Base-by-base conservation (phyloP, 2,888 invertebrate genomes). In the Petrophora chlorosata region DNA sequence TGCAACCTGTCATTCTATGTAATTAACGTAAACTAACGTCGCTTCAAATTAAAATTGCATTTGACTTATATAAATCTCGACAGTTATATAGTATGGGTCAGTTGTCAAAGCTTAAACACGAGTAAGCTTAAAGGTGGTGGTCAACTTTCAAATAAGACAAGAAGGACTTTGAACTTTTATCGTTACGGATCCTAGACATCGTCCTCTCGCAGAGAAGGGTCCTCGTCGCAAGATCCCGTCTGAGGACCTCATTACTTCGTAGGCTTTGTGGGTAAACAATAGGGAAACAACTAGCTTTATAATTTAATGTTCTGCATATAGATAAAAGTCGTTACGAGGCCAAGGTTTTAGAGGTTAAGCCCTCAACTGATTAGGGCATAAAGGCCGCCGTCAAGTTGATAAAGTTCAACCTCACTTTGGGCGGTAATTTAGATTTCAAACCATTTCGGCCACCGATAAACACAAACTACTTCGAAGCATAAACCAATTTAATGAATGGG, bases 211-310 rank as follows among this genome's bases (percentile, higher is more conserved):
- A 51, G 56, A 64, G 61, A 61, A 72, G 69, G 49, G 65, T 56
- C 43, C 67, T 67, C 55, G 56, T 59, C 54, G 43, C 42, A 52
- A 65, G 57, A 59, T 60, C 59, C 38, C 46, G 60, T 54, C 60
- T 45, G 56, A 71, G 70, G 61, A 53, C 51, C 67, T 73, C 66
- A 71, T 74, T 76, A 71, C 70, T 51, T 61, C 61, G 60, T 61
- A 50, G 45, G 51, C 55, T 63, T 63, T 63, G 50, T 60, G 53
- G 44, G 43, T 49, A 43, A 41, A 38, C 26, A 35, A 30, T 32
- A 48, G 25, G 30, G 19, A 30, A 42, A 35, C 19, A 25, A 35
- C 25, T 14, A 9, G 23, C 9, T 28, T 14, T 33, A 26, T 30
- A 44, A 36, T 38, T 9, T 30, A 44, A 9, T 25, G 4, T 25